Percentiles rank a stretch among this genome's conserved stretches.
These are phyloP conservation scores for Eulemur albifrons DNA, from an alignment of 2,797 vertebrate species.

Conservation along the genomic window DNA sequence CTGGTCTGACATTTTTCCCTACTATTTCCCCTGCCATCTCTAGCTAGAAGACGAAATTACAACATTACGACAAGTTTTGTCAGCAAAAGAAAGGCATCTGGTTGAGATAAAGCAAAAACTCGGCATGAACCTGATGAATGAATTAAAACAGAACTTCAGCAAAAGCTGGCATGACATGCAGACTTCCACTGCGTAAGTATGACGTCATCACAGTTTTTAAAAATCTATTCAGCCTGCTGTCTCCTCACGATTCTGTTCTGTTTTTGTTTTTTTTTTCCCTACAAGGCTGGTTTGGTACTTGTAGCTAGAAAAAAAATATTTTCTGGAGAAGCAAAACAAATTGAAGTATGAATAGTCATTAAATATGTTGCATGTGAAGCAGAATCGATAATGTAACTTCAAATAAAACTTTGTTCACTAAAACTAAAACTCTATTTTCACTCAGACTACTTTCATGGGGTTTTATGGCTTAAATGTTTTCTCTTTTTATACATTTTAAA, in stretches of 20 bases:
- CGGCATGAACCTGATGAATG: constrained; percentile 92
- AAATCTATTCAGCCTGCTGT: no score
- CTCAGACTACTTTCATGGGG: neutral
- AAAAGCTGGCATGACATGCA: constrained; percentile 97
- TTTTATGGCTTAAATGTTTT: neutral
- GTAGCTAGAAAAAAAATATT: neutral
- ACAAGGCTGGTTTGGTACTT: neutral
- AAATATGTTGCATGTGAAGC: neutral
- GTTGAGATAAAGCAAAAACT: constrained; percentile 95
- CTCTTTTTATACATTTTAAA: neutral
- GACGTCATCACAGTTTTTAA: neutral
- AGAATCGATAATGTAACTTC: neutral
- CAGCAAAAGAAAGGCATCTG: constrained; percentile 95
- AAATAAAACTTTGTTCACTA: neutral
- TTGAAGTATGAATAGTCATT: neutral
- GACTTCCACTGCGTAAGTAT: constrained; percentile 93
- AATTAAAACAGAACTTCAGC: constrained; percentile 94
- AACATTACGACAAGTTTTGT: constrained; percentile 95
- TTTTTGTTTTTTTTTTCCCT: neutral
- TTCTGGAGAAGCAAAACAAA: neutral
- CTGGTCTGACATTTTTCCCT: neutral
- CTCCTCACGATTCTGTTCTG: neutral
- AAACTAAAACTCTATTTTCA: neutral
- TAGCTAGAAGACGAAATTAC: constrained; percentile 98
- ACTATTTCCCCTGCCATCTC: constrained; percentile 9